Evolutionary conservation across 2,888 invertebrate genomes (phyloP).

Genomic region (Brachypalpus laphriformis): DNA sequence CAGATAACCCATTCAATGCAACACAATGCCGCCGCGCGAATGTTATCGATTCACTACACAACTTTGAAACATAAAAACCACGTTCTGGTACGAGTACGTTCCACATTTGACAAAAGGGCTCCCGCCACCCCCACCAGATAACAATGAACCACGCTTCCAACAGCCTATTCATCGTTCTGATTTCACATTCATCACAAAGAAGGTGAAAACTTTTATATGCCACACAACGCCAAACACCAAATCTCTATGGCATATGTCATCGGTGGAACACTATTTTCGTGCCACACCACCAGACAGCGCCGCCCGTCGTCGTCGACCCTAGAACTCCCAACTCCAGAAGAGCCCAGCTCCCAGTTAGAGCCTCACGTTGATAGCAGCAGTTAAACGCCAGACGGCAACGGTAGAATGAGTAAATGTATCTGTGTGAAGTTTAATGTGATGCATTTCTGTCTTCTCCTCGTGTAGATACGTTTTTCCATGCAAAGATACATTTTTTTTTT

Average conservation of each 20-base stretch:
- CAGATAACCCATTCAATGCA: slow-evolving; percentile 38
- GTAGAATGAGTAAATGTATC: slow-evolving; percentile 17
- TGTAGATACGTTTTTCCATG: slow-evolving; percentile 32
- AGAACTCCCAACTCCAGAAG: neutral
- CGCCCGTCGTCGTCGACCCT: too few species aligned
- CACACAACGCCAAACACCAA: slow-evolving; percentile 14
- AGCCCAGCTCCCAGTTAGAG: neutral
- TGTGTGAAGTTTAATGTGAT: slow-evolving; percentile 43
- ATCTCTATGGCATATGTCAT: slow-evolving; percentile 29
- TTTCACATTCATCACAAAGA: slow-evolving; percentile 47
- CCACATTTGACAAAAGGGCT: slow-evolving; percentile 56
- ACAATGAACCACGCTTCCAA: slow-evolving; percentile 56
- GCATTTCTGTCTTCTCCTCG: slow-evolving; percentile 38
- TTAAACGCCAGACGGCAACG: slow-evolving; percentile 8
- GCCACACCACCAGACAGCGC: neutral
- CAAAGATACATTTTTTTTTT: slow-evolving; percentile 43
- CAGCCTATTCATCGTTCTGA: slow-evolving; percentile 49
- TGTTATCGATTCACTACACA: slow-evolving; percentile 55
- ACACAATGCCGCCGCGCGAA: slow-evolving; percentile 37
- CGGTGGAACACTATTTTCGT: slow-evolving; percentile 9
- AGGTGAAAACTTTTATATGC: slow-evolving; percentile 44
- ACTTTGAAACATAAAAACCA: slow-evolving; percentile 28
- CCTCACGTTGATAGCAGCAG: slow-evolving; percentile 2
- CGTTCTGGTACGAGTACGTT: slow-evolving; percentile 65
- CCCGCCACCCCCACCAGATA: slow-evolving; percentile 11